Conservation (phyloP, 2,888 invertebrate species). For the Capitulum mitella region DNA sequence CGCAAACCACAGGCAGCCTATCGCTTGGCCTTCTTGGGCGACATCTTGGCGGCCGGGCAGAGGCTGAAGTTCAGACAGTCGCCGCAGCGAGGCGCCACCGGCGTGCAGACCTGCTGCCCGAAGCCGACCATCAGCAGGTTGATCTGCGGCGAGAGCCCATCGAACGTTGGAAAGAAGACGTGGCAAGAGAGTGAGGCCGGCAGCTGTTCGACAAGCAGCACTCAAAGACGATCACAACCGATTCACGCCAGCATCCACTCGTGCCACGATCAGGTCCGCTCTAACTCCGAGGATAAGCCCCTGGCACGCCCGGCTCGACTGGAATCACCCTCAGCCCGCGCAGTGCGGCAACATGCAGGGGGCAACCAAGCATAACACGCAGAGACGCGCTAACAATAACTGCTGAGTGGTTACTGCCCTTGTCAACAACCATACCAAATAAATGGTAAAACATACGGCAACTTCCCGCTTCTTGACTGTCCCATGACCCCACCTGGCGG, state of each 20-base stretch:
- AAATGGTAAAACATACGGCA: no score
- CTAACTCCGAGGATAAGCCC: background rate
- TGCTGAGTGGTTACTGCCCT: no score
- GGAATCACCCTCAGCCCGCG: no score
- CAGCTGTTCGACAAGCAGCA: background rate
- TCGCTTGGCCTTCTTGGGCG: no score
- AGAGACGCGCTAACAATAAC: no score
- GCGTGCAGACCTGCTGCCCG: conserved; percentile 86
- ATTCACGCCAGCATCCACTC: background rate
- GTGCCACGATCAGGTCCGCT: no score
- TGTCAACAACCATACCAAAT: no score
- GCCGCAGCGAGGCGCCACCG: conserved; percentile 70
- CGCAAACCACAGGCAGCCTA: no score
- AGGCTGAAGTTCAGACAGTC: conserved; percentile 72
- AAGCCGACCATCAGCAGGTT: conserved; percentile 93
- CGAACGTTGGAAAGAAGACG: background rate
- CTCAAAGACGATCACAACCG: background rate
- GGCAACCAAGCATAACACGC: no score
- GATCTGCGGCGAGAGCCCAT: conserved; percentile 29
- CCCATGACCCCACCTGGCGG: background rate
- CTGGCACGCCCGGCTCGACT: no score
- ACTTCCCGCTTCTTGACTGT: no score
- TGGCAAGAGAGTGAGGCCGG: background rate
- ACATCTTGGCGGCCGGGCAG: conserved; percentile 60
- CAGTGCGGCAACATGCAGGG: no score